Conservation (phyloP, 2,797 vertebrate genomes). For the Monodelphis domestica region DNA sequence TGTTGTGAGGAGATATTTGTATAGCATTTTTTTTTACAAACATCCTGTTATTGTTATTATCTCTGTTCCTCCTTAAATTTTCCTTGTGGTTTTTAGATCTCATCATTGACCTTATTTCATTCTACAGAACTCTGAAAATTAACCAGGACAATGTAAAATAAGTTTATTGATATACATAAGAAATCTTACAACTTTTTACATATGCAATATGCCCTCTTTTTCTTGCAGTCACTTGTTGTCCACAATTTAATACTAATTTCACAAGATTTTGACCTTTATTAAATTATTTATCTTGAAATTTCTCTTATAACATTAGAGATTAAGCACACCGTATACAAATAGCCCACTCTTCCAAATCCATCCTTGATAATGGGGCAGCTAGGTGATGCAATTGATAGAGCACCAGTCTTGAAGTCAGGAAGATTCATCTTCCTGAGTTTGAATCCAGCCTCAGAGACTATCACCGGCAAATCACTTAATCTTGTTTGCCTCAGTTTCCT, state of each 20-base stretch:
- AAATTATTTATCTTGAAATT: neutral
- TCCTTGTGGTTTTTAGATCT: neutral
- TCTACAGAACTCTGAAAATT: neutral
- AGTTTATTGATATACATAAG: neutral
- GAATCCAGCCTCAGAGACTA: too few relatives aligned
- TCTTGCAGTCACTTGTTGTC: neutral
- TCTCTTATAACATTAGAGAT: neutral
- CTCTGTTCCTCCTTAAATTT: neutral
- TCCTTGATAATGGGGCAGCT: too few relatives aligned
- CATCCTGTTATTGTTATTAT: neutral
- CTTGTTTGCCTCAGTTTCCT: too few relatives aligned
- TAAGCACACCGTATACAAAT: neutral
- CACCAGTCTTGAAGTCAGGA: too few relatives aligned
- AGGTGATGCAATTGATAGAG: too few relatives aligned
- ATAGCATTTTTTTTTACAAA: neutral
- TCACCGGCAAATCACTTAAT: too few relatives aligned
- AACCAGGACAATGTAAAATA: neutral
- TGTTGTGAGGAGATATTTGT: neutral
- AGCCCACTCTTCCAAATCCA: neutral
- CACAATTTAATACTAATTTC: neutral
- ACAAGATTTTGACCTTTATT: neutral
- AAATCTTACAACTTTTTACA: neutral
- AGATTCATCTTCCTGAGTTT: too few relatives aligned
- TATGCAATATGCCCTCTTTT: neutral
- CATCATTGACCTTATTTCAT: neutral